Evolutionary conservation across 2,888 invertebrate genomes (phyloP).

Genomic region (Aleiodes testaceus): DNA sequence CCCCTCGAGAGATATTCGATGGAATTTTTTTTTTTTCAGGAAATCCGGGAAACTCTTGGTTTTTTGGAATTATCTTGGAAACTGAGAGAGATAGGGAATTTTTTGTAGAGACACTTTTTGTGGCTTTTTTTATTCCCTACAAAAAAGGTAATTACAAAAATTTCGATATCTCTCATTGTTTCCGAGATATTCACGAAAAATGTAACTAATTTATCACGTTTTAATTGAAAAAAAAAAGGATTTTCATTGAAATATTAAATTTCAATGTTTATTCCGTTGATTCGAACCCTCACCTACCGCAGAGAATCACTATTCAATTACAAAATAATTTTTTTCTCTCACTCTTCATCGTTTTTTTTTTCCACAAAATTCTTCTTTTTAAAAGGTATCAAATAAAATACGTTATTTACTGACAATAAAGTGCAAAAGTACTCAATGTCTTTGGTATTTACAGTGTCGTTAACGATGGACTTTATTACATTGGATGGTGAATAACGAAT

Average conservation of each 20-base stretch:
- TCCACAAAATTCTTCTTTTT: slow-evolving; percentile 13
- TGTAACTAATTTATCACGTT: no score
- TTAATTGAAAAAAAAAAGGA: no score
- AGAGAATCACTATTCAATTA: slow-evolving; percentile 64
- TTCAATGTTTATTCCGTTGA: not conserved
- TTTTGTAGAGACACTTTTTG: no score
- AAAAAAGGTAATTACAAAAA: no score
- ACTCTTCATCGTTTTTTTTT: not conserved
- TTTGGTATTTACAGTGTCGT: slow-evolving; percentile 59
- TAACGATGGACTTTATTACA: slow-evolving; percentile 72
- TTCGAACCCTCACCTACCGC: slow-evolving; percentile 62
- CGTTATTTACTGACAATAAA: slow-evolving; percentile 71
- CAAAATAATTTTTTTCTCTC: not conserved
- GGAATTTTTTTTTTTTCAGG: not conserved
- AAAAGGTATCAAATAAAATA: slow-evolving; percentile 62
- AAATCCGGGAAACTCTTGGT: no score
- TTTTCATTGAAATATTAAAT: no score
- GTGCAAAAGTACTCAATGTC: slow-evolving; percentile 53
- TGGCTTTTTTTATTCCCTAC: no score
- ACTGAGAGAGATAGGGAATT: no score
- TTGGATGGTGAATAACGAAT: slow-evolving; percentile 63
- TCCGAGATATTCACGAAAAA: no score
- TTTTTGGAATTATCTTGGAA: no score
- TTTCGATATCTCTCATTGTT: no score
- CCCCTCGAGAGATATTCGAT: slow-evolving; percentile 5